phyloP scores from a whole-genome alignment of 2,113 vertebrate genomes.

The Zingel zingel region DNA sequence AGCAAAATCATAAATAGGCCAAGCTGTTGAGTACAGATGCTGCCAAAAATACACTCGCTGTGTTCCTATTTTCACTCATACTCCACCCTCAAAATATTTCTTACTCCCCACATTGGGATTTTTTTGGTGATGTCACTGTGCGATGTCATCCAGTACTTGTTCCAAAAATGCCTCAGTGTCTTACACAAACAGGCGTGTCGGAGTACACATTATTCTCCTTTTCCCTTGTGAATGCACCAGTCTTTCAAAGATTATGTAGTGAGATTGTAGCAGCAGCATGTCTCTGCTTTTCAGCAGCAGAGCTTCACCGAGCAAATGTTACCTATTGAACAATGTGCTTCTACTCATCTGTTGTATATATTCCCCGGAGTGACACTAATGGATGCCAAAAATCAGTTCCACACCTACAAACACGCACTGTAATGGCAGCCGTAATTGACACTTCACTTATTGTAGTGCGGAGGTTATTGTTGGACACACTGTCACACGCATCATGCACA shows the following conservation, averaged over 20 bases:
- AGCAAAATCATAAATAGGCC: conserved; percentile 71
- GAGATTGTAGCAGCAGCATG: background rate
- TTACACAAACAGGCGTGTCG: conserved; percentile 52
- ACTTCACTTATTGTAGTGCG: conserved; percentile 7
- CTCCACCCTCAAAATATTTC: conserved; percentile 29
- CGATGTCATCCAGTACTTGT: conserved; percentile 42
- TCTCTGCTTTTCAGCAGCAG: background rate
- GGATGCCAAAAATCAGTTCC: background rate
- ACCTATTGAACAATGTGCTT: background rate
- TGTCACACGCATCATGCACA: background rate
- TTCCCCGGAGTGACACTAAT: conserved; percentile 21
- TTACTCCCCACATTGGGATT: background rate
- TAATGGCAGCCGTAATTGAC: background rate
- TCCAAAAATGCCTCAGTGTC: conserved; percentile 39
- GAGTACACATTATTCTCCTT: conserved; percentile 9
- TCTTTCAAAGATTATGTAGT: conserved; percentile 25
- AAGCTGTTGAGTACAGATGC: conserved; percentile 72
- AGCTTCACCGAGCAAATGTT: background rate
- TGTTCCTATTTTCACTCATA: conserved; percentile 54
- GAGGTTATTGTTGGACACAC: background rate
- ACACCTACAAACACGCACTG: background rate
- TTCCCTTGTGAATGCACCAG: background rate
- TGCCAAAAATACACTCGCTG: conserved; percentile 54
- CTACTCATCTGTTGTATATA: conserved; percentile 28
- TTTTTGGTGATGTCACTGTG: conserved; percentile 54